These are phyloP conservation scores for Eupithecia insigniata DNA, from an alignment of 2,888 invertebrate species.

Conservation along the genomic window DNA sequence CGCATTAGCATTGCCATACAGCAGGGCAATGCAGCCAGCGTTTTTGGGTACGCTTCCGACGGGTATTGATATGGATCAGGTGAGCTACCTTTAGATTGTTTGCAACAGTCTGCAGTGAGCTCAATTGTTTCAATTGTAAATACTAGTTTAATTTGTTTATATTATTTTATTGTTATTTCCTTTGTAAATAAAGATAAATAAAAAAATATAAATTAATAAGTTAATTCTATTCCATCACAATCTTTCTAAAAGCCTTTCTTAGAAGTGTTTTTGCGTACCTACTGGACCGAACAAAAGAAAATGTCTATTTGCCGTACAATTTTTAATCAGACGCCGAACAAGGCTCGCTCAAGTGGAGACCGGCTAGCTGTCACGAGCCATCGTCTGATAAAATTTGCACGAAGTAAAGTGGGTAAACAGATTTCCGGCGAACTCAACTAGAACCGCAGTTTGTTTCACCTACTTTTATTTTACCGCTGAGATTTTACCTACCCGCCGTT, in stretches of 20 bases:
- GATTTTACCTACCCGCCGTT: conserved; percentile 13
- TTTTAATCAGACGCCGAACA: conserved; percentile 29
- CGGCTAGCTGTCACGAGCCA: conserved; percentile 19
- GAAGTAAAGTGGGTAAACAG: conserved; percentile 32
- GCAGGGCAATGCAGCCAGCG: too few species aligned
- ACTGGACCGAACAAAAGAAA: conserved; percentile 22
- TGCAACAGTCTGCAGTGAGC: too few species aligned
- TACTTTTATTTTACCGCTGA: conserved; percentile 31
- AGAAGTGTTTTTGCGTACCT: not conserved
- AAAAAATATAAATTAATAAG: too few species aligned
- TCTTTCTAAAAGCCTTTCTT: not conserved
- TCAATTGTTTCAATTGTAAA: too few species aligned
- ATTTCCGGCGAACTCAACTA: conserved; percentile 32
- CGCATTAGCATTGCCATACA: too few species aligned
- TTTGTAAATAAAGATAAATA: too few species aligned
- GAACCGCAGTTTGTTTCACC: conserved; percentile 37
- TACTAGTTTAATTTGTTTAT: too few species aligned
- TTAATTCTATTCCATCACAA: not conserved
- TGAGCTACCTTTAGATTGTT: too few species aligned
- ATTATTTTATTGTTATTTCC: too few species aligned
- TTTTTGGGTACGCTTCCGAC: too few species aligned
- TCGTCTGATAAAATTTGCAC: conserved; percentile 36
- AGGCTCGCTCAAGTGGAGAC: conserved; percentile 23
- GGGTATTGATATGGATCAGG: too few species aligned
- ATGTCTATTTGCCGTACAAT: conserved; percentile 14